These are phyloP conservation scores for Sebastes minor DNA, from an alignment of 2,797 vertebrate genomes.

Conservation along the genomic window DNA sequence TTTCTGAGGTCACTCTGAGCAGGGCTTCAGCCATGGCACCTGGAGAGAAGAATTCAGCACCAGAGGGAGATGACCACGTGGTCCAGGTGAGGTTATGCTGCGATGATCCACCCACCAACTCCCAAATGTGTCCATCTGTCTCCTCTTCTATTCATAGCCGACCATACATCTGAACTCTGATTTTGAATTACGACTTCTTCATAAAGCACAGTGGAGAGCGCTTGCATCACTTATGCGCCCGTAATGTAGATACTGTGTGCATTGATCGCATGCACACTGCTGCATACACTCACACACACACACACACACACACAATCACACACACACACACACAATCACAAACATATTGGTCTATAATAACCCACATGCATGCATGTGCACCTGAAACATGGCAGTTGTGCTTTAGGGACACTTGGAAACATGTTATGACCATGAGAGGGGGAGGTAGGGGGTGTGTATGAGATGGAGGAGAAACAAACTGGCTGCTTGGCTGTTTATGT, in stretches of 20 bases:
- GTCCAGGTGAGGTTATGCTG: slow-evolving; percentile 44
- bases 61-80: slow-evolving; percentile 57
- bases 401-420: slow-evolving; percentile 50
- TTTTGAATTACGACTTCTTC: slow-evolving; percentile 21
- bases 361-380: slow-evolving; percentile 68
- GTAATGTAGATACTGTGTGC: slow-evolving; percentile 52
- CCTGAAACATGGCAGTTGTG: slow-evolving; percentile 72
- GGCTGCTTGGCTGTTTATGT: slow-evolving; percentile 4
- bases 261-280: slow-evolving; percentile 60
- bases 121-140: neutral
- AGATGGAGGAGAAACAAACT: slow-evolving; percentile 27
- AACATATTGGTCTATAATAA: slow-evolving; percentile 49
- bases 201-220: slow-evolving; percentile 65
- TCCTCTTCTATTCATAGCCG: neutral
- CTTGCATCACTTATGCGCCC: slow-evolving; percentile 31
- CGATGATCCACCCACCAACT: neutral
- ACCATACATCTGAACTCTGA: slow-evolving; percentile 24
- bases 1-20: slow-evolving; percentile 62
- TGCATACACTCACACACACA: slow-evolving; percentile 40
- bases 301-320: slow-evolving; percentile 1
- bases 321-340: slow-evolving; percentile 39
- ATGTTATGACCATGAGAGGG: slow-evolving; percentile 34
- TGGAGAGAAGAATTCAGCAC: slow-evolving; percentile 67
- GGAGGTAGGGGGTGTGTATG: slow-evolving; percentile 26
- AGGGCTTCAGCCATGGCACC: slow-evolving; percentile 57